These are phyloP conservation scores for Sylvilagus bachmani DNA, from an alignment of 2,113 vertebrate species.

Conservation along the genomic window DNA sequence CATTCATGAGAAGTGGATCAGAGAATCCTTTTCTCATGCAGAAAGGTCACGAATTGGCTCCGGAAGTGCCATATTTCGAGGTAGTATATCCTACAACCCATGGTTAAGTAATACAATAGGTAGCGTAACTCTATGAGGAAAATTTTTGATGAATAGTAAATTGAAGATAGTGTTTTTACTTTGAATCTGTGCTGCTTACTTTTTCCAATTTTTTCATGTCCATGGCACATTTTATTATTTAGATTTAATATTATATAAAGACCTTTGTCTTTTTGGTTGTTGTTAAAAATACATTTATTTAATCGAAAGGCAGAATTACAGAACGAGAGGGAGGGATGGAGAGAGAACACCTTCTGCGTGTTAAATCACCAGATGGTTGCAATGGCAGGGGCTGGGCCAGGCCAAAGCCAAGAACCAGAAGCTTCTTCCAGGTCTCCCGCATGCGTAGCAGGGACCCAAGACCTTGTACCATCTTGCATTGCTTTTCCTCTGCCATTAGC, in stretches of 20 bases:
- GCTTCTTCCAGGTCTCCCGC: no score
- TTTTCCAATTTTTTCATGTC: neutral
- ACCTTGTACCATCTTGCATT: no score
- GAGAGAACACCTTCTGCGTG: no score
- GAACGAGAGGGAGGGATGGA: no score
- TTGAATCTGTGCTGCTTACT: neutral
- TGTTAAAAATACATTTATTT: no score
- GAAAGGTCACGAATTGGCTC: neutral
- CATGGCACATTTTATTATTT: conserved; percentile 42
- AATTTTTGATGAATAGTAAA: neutral
- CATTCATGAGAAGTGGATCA: neutral
- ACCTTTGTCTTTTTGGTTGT: neutral
- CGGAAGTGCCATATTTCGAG: no score
- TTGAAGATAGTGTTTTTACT: neutral
- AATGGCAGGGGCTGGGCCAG: no score
- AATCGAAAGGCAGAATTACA: no score
- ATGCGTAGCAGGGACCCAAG: no score
- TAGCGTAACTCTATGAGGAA: neutral
- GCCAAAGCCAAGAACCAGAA: no score
- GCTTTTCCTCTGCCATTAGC: no score
- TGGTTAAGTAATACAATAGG: neutral
- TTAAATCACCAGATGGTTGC: no score
- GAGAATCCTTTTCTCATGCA: neutral
- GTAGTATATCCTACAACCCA: neutral
- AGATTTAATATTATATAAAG: neutral